Evolutionary conservation across 2,113 vertebrate genomes (phyloP).

Genomic region (Rattus norvegicus): DNA sequence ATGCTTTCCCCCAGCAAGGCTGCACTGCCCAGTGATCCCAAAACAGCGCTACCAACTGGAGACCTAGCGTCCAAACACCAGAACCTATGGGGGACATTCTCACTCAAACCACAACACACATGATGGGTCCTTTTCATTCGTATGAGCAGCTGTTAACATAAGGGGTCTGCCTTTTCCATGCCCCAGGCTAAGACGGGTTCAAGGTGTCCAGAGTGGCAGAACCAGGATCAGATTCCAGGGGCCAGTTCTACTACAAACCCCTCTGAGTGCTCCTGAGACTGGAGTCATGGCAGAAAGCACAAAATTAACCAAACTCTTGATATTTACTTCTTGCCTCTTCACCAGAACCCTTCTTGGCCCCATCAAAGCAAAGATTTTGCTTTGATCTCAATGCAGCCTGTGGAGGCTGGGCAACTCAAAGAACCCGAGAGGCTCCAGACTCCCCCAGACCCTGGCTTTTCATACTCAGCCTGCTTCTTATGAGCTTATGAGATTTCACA

Average conservation of each 20-base stretch:
- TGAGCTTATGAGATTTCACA: not conserved
- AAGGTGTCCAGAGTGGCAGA: not conserved
- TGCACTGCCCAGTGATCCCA: not conserved
- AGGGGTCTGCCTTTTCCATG: not conserved
- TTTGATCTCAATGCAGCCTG: not conserved
- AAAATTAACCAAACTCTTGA: not conserved
- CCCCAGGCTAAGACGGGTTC: not conserved
- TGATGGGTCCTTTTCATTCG: not conserved
- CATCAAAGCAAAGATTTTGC: too few relatives aligned
- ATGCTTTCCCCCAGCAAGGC: not conserved
- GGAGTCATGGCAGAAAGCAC: not conserved
- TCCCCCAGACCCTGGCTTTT: not conserved
- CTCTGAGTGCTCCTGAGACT: not conserved
- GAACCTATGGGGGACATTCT: not conserved
- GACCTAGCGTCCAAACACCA: not conserved
- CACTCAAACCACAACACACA: not conserved
- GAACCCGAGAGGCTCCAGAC: not conserved
- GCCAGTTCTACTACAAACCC: not conserved
- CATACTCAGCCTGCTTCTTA: not conserved
- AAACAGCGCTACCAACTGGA: not conserved
- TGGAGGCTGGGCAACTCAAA: not conserved
- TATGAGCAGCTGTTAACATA: not conserved
- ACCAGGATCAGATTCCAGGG: not conserved
- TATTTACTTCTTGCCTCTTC: not conserved
- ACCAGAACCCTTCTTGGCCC: not conserved